These are phyloP conservation scores for Xenopus petersii DNA, from an alignment of 2,797 vertebrate genomes.

Conservation along the genomic window DNA sequence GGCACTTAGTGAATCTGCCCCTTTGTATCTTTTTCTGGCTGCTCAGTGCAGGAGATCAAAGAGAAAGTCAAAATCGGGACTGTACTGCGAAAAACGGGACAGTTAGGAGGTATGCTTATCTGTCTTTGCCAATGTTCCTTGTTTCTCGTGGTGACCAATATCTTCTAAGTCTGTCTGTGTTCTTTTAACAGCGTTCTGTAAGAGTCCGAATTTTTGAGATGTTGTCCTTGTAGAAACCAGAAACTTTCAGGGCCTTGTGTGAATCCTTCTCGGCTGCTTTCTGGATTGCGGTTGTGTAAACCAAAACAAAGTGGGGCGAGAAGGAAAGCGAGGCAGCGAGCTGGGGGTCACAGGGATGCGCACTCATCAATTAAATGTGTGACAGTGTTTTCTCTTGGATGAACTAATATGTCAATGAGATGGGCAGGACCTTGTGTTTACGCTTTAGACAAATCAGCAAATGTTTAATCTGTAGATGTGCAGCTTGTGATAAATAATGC, in stretches of 20 bases:
- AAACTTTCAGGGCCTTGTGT: conserved; percentile 67
- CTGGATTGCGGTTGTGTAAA: conserved; percentile 45
- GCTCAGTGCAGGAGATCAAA: no score
- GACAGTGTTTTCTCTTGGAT: conserved; percentile 71
- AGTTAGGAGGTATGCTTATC: no score
- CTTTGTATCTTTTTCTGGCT: no score
- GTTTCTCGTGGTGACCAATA: no score
- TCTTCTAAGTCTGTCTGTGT: no score
- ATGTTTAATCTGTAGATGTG: conserved; percentile 84
- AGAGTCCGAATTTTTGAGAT: no score
- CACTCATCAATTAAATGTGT: conserved; percentile 77
- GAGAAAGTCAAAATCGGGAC: no score
- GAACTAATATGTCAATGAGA: conserved; percentile 79
- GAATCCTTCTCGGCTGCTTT: conserved; percentile 39
- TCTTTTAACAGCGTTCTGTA: no score
- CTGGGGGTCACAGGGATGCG: conserved; percentile 59
- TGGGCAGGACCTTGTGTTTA: conserved; percentile 78
- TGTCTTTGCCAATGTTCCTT: no score
- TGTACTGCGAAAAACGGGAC: no score
- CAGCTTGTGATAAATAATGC: conserved; percentile 82
- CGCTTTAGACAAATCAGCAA: conserved; percentile 89
- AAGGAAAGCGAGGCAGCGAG: conserved; percentile 34
- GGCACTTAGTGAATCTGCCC: no score
- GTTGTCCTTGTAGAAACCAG: conserved; percentile 53
- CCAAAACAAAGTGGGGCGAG: conserved; percentile 9